Evolutionary conservation across 2,113 vertebrate genomes (phyloP).

Genomic region (Poeciliopsis turrubarensis): DNA sequence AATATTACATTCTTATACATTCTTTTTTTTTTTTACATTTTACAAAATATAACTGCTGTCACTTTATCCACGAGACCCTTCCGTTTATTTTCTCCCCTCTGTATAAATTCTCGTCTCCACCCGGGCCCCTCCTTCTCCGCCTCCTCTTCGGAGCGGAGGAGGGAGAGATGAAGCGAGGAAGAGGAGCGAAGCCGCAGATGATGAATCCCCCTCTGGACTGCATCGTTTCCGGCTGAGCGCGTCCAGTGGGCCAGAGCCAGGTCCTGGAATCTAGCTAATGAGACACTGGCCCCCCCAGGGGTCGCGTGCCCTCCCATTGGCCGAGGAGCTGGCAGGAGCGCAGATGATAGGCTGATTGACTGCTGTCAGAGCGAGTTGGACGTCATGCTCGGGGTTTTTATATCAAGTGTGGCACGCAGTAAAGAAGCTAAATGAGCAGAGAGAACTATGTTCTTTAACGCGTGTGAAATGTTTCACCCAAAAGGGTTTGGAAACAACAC

Average conservation of each 20-base stretch:
- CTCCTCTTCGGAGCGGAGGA: slow-evolving; percentile 3
- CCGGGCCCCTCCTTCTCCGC: not conserved
- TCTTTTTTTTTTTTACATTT: not conserved
- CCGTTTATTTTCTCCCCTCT: not conserved
- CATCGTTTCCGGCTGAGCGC: slow-evolving; percentile 71
- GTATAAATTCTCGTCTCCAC: not conserved
- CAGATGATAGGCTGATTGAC: slow-evolving; percentile 44
- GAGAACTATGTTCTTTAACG: slow-evolving; percentile 25
- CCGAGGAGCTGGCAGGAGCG: slow-evolving; percentile 6
- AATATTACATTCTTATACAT: not conserved
- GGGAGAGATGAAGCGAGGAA: slow-evolving; percentile 1
- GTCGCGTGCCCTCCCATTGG: slow-evolving; percentile 56
- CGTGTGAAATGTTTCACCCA: not conserved
- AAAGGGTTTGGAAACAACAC: not conserved
- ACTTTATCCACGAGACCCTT: not conserved
- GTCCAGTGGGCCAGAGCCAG: slow-evolving; percentile 76
- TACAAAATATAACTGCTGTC: not conserved
- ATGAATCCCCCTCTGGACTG: slow-evolving; percentile 71
- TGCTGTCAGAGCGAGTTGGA: slow-evolving; percentile 53
- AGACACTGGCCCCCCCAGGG: slow-evolving; percentile 62
- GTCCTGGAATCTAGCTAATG: slow-evolving; percentile 82
- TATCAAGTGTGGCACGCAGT: slow-evolving; percentile 37
- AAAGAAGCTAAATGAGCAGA: slow-evolving; percentile 48
- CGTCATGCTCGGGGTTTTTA: slow-evolving; percentile 46
- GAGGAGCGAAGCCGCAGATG: slow-evolving; percentile 56